phyloP scores from a whole-genome alignment of 2,113 vertebrate genomes.

The Lasiurus borealis region DNA sequence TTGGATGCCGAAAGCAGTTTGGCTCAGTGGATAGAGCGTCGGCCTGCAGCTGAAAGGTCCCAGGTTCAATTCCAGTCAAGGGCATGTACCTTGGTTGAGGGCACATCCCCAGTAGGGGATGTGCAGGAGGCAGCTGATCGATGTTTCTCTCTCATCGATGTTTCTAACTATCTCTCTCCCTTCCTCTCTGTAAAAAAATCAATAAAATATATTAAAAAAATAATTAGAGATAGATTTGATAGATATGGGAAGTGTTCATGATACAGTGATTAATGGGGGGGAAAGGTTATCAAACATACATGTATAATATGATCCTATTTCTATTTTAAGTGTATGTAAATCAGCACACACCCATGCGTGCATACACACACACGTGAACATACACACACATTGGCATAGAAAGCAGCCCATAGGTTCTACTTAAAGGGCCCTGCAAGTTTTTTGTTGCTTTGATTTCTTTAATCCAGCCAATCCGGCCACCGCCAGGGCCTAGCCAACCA shows the following conservation, averaged over 20 bases:
- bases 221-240: neutral
- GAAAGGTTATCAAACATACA: neutral
- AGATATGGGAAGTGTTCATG: neutral
- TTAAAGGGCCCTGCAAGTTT: neutral
- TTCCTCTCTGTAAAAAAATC: no score
- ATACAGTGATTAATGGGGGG: neutral
- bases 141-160: no score
- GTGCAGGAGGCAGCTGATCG: no score
- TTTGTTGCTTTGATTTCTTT: neutral
- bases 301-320: neutral
- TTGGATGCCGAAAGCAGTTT: no score
- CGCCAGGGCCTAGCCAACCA: neutral
- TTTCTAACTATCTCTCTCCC: no score
- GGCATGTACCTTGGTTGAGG: no score
- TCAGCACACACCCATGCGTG: neutral
- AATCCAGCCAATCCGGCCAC: fast-evolving
- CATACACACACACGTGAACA: neutral
- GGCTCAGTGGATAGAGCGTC: no score
- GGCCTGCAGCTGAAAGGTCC: no score
- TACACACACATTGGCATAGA: neutral
- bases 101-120: no score
- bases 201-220: no score
- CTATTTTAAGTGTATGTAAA: neutral
- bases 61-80: no score
- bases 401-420: neutral